Evolutionary conservation across 2,797 vertebrate genomes (phyloP).

Genomic region (Neostethus bicornis): DNA sequence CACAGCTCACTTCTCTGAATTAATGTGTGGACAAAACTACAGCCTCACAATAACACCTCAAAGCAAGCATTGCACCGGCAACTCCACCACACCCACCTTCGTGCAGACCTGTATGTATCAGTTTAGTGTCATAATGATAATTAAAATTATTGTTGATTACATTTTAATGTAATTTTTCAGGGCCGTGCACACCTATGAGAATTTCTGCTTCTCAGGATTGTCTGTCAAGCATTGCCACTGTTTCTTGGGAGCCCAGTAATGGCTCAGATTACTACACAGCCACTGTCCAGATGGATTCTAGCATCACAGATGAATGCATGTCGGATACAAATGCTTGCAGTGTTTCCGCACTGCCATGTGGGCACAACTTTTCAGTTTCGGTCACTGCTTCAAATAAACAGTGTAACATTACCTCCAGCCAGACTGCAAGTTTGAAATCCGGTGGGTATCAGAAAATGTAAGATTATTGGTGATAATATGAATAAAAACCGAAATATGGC

Average conservation of each 20-base stretch:
- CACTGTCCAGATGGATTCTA: conserved; percentile 41
- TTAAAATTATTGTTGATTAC: not conserved
- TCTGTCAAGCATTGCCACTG: conserved; percentile 41
- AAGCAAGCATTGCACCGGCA: conserved; percentile 54
- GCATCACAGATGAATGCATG: conserved; percentile 51
- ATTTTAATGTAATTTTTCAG: conserved; percentile 40
- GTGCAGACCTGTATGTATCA: conserved; percentile 63
- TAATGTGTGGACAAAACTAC: conserved; percentile 71
- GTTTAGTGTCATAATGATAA: not conserved
- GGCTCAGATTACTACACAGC: conserved; percentile 65
- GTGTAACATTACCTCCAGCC: conserved; percentile 52
- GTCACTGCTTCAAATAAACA: conserved; percentile 70
- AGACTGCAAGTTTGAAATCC: conserved; percentile 48
- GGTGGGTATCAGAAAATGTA: conserved; percentile 47
- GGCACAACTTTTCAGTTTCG: conserved; percentile 70
- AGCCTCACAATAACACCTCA: conserved; percentile 60
- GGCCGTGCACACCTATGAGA: conserved; percentile 66
- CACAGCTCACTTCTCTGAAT: conserved; percentile 42
- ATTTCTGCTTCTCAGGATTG: conserved; percentile 62
- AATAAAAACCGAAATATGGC: not conserved
- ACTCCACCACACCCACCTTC: conserved; percentile 14
- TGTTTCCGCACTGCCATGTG: conserved; percentile 60
- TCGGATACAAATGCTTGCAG: conserved; percentile 48
- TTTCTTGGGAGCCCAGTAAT: conserved; percentile 62
- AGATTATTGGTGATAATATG: too few species aligned